Percentiles rank a stretch among this genome's conserved stretches.
phyloP scores from a whole-genome alignment of 2,888 invertebrate species.

The Pristionchus fissidentatus region DNA sequence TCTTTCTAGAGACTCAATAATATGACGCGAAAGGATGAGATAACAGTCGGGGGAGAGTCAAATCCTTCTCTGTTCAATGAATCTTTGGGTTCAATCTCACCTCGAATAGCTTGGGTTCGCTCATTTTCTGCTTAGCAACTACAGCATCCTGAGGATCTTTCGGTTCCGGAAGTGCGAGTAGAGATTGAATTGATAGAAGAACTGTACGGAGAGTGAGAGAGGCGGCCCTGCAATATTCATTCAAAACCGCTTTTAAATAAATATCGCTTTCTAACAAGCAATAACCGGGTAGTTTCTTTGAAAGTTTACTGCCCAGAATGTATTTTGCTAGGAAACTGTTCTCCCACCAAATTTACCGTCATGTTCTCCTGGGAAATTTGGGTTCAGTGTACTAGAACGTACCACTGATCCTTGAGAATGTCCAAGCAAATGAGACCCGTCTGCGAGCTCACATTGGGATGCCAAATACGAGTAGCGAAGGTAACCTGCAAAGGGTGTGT shows the following conservation, averaged over 20 bases:
- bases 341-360: no score
- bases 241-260: neutral
- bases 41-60: neutral
- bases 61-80: neutral
- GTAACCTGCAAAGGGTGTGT: constrained; percentile 82
- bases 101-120: constrained; percentile 87
- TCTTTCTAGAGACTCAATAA: no score
- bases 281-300: no score
- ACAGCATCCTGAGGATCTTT: constrained; percentile 85
- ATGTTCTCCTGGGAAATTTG: no score
- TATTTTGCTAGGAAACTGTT: no score
- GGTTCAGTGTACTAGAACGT: constrained; percentile 50
- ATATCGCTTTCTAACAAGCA: neutral
- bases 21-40: neutral
- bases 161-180: constrained; percentile 81
- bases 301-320: no score
- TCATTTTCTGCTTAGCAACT: constrained; percentile 96
- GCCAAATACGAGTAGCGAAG: constrained; percentile 98
- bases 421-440: constrained; percentile 97
- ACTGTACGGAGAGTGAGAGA: constrained; percentile 97
- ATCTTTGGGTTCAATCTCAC: constrained; percentile 41
- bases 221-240: constrained; percentile 84
- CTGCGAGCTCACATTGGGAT: constrained; percentile 98
- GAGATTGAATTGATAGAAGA: constrained; percentile 92
- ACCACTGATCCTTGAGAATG: constrained; percentile 87